A percentile compares a stretch with the other conserved stretches of the same genome.
Conservation (phyloP, 2,113 vertebrate genomes). For the Fregata magnificens region DNA sequence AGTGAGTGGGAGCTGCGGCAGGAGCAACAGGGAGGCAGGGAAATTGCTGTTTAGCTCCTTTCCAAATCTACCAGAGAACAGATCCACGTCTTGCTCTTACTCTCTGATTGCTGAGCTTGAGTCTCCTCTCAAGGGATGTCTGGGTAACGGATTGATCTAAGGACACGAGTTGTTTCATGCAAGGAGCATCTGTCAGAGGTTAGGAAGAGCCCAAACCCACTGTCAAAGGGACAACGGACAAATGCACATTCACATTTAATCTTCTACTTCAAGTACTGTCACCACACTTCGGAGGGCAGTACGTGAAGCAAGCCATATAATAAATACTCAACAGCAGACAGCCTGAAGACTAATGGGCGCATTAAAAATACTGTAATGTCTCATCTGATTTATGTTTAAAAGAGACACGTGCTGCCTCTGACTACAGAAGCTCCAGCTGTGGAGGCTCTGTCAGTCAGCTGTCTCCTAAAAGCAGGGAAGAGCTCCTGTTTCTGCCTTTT, state of each 20-base stretch:
- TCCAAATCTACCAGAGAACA: background rate
- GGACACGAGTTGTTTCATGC: background rate
- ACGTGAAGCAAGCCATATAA: background rate
- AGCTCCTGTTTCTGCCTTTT: background rate
- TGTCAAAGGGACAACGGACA: background rate
- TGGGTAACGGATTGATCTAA: background rate
- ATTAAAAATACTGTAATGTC: background rate
- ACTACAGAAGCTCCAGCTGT: background rate
- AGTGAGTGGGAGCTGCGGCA: background rate
- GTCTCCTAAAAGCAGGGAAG: background rate
- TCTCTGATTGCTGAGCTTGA: background rate
- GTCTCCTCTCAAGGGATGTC: background rate
- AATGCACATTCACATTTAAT: background rate
- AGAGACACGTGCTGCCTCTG: background rate
- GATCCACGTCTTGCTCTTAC: background rate
- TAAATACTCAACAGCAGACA: background rate
- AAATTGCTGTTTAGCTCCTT: background rate
- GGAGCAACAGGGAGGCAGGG: background rate
- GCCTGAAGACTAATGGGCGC: background rate
- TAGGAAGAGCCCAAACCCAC: background rate
- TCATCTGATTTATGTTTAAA: background rate
- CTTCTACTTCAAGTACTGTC: background rate
- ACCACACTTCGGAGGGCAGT: background rate
- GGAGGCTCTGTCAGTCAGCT: background rate
- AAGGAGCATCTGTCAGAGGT: background rate